These are phyloP conservation scores for Globia sparganii DNA, from an alignment of 2,888 invertebrate genomes.

Conservation along the genomic window DNA sequence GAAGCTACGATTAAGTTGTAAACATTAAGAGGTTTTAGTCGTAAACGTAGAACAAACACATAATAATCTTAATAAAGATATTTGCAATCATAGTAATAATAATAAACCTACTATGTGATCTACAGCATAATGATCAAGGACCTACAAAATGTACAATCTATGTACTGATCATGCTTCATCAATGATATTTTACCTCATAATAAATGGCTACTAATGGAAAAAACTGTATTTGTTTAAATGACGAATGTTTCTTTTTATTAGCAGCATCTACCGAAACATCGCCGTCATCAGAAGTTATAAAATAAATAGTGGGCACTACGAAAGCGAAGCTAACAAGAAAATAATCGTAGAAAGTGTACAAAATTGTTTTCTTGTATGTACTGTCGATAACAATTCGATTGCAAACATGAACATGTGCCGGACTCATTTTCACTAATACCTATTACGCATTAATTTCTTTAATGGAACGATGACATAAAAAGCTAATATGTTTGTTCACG, in stretches of 20 bases:
- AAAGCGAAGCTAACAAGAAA: conserved; percentile 86
- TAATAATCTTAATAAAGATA: background rate
- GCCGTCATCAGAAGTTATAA: conserved; percentile 76
- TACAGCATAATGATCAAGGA: background rate
- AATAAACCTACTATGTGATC: background rate
- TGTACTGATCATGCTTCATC: background rate
- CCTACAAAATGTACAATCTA: conserved; percentile 2
- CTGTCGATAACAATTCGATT: conserved; percentile 67
- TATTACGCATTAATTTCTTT: conserved; percentile 32
- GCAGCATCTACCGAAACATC: conserved; percentile 57
- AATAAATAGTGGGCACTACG: conserved; percentile 78
- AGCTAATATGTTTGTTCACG: conserved; percentile 40
- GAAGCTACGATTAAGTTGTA: conserved; percentile 4
- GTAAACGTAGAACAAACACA: background rate
- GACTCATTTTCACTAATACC: conserved; percentile 40
- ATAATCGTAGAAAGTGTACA: conserved; percentile 85
- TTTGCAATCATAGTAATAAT: background rate
- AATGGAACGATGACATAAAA: conserved; percentile 29
- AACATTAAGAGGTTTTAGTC: background rate
- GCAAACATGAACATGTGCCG: conserved; percentile 54
- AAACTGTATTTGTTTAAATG: conserved; percentile 48
- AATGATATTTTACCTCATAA: conserved; percentile 19
- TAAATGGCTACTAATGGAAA: conserved; percentile 31
- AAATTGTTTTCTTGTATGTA: conserved; percentile 81
- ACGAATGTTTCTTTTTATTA: conserved; percentile 61